These are phyloP conservation scores for Chaetogeoica ovagalla DNA, from an alignment of 2,888 invertebrate species.

Conservation along the genomic window DNA sequence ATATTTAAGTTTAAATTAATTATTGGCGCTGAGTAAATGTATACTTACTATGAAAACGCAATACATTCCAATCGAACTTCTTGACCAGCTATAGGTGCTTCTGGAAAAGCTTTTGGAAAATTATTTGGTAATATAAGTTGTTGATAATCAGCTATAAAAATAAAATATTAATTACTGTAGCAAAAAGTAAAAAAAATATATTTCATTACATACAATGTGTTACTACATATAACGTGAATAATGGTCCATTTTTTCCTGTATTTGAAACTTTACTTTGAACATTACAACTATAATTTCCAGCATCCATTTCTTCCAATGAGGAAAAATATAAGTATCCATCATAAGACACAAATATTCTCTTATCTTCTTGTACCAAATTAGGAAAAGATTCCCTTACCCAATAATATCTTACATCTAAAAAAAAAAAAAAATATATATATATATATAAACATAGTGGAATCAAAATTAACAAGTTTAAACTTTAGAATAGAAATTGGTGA, in stretches of 20 bases:
- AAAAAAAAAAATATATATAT: too few relatives aligned
- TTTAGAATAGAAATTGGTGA: too few relatives aligned
- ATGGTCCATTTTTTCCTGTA: constrained; percentile 87
- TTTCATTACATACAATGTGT: constrained; percentile 70
- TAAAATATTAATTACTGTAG: constrained; percentile 3
- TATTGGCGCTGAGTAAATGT: too few relatives aligned
- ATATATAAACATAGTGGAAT: too few relatives aligned
- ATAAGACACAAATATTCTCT: constrained; percentile 87
- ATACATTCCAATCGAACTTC: constrained; percentile 92
- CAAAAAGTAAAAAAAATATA: too few relatives aligned
- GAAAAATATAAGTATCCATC: constrained; percentile 95
- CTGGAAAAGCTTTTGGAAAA: constrained; percentile 94
- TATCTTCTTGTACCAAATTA: constrained; percentile 91
- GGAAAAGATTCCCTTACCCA: constrained; percentile 90
- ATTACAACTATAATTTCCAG: constrained; percentile 88
- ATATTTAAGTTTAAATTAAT: too few relatives aligned
- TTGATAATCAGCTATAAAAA: constrained; percentile 75
- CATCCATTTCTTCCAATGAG: constrained; percentile 85
- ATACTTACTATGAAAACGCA: constrained; percentile 83
- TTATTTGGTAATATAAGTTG: constrained; percentile 90
- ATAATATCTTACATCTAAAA: constrained; percentile 75
- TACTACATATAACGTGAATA: constrained; percentile 78
- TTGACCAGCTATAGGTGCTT: constrained; percentile 86
- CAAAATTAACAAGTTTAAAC: too few relatives aligned
- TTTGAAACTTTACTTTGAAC: constrained; percentile 85